A percentile compares a stretch with the other conserved stretches of the same genome.
These are phyloP conservation scores for Myotis vivesi DNA, from an alignment of 2,797 vertebrate species.

Conservation along the genomic window DNA sequence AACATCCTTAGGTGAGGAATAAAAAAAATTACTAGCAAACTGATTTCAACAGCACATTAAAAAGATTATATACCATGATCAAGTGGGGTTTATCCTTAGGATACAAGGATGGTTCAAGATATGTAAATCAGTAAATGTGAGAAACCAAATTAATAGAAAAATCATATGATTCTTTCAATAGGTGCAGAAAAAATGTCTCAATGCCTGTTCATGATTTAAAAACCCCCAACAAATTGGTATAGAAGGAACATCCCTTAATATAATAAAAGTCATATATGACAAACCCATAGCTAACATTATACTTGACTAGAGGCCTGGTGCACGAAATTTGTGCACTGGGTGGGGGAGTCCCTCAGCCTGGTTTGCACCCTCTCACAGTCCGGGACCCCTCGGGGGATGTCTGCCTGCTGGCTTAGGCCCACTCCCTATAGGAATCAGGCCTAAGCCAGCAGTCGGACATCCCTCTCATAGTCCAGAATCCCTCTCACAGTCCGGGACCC, in stretches of 20 bases:
- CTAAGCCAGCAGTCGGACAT: no score
- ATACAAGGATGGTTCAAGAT: neutral
- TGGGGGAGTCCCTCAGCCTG: no score
- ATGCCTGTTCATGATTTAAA: neutral
- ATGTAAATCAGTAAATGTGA: neutral
- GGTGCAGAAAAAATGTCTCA: neutral
- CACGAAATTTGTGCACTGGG: no score
- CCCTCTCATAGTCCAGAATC: no score
- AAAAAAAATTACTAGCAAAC: neutral
- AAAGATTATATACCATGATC: neutral
- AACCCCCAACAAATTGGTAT: neutral
- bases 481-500: no score
- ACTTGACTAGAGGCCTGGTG: neutral
- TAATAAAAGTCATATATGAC: neutral
- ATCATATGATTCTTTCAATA: neutral
- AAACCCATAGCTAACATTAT: neutral
- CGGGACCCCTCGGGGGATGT: no score
- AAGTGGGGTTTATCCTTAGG: neutral
- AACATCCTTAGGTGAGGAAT: no score
- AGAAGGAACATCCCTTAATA: neutral
- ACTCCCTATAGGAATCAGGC: no score
- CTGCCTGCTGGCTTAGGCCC: no score
- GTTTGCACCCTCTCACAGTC: no score
- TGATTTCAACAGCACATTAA: neutral
- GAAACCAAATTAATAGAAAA: neutral